Conservation (phyloP, 92 coral and sea anemone genomes). For the Metridium senile region DNA sequence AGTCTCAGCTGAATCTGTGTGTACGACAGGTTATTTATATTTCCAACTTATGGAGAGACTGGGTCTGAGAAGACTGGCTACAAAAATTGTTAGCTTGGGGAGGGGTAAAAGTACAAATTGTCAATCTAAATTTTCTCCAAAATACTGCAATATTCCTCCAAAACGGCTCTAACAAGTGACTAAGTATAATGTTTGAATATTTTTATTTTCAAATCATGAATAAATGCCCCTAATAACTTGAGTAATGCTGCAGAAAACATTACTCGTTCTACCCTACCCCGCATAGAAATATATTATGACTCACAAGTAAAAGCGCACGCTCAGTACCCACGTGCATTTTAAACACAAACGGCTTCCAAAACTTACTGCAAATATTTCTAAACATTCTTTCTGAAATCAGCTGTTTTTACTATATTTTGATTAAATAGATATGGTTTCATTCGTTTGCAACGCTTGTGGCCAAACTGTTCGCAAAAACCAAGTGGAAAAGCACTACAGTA, state of each 20-base stretch:
- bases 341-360: background rate
- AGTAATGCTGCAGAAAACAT: too few relatives aligned
- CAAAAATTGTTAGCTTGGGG: background rate
- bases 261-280: background rate
- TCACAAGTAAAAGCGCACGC: constrained; percentile 14
- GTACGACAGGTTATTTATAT: constrained; percentile 18
- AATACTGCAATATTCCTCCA: background rate
- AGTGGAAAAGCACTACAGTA: constrained; percentile 93
- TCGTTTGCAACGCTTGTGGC: constrained; percentile 92
- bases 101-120: background rate
- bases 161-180: background rate
- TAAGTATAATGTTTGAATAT: background rate
- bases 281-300: background rate
- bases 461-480: constrained; percentile 91
- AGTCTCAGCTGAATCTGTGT: background rate
- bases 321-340: constrained; percentile 24
- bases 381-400: background rate
- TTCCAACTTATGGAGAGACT: background rate
- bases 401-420: background rate
- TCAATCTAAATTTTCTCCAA: background rate
- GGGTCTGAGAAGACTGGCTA: background rate
- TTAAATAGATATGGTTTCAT: constrained; percentile 72
- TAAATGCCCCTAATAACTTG: too few relatives aligned
- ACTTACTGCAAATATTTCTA: background rate
- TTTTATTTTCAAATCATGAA: background rate